Percentiles rank a stretch among this genome's conserved stretches.
phyloP scores from a whole-genome alignment of 2,888 invertebrate genomes.

The Copidosoma aretas region DNA sequence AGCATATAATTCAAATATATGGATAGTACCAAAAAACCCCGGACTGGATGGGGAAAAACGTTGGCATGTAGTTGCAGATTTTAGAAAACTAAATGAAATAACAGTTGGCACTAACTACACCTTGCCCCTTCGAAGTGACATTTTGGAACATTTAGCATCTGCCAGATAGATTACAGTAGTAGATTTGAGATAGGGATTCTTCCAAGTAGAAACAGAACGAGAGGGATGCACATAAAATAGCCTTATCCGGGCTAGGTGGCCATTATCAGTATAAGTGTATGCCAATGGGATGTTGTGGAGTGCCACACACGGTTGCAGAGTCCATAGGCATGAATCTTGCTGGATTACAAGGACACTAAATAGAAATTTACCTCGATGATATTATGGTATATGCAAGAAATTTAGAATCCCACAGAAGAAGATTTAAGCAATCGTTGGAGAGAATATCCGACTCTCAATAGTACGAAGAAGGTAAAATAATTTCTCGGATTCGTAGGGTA shows the following conservation, averaged over 20 bases:
- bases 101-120: not conserved
- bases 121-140: not conserved
- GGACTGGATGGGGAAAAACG: not conserved
- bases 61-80: not conserved
- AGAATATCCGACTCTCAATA: not conserved
- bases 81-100: not conserved
- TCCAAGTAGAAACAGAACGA: not conserved
- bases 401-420: not conserved
- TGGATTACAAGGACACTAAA: not conserved
- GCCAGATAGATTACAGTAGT: not conserved
- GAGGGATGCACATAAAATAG: not conserved
- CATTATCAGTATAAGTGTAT: conserved; percentile 9
- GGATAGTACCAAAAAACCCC: conserved; percentile 4
- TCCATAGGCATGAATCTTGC: not conserved
- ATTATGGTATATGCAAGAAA: not conserved
- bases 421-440: too few species aligned
- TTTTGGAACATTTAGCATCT: not conserved
- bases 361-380: conserved; percentile 16
- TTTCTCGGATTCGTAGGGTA: conserved; percentile 7
- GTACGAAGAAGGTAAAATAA: not conserved
- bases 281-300: not conserved
- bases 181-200: not conserved
- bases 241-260: not conserved
- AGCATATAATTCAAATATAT: not conserved
- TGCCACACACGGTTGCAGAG: not conserved